Evolutionary conservation across 2,113 vertebrate genomes (phyloP).

Genomic region (Macroglossus sobrinus): DNA sequence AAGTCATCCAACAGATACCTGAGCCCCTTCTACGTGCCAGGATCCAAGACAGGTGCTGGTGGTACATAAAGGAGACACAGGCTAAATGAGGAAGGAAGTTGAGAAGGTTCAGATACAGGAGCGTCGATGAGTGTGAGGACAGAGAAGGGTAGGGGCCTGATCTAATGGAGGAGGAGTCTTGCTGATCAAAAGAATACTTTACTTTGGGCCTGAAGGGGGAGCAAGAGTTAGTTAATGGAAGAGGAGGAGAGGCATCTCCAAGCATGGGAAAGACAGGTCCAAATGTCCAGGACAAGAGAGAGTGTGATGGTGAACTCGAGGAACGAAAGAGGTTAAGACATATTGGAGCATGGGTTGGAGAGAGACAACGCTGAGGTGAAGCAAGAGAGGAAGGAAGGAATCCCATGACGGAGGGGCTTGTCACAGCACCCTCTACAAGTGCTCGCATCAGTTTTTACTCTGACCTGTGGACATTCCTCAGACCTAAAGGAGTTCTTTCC

Average conservation of each 20-base stretch:
- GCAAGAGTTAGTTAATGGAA: background rate
- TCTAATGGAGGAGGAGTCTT: background rate
- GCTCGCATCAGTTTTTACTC: background rate
- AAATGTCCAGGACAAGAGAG: background rate
- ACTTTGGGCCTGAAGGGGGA: background rate
- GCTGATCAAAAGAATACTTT: background rate
- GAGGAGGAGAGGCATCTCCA: background rate
- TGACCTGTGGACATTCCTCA: background rate
- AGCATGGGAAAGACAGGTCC: background rate
- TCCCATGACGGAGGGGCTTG: no score
- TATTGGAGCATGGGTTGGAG: background rate
- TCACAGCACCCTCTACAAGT: background rate
- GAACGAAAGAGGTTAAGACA: background rate
- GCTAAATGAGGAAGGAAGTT: no score
- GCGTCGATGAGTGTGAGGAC: rapidly evolving
- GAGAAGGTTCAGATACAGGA: background rate
- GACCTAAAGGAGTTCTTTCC: background rate
- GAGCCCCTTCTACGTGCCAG: background rate
- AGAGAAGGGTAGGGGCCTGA: background rate
- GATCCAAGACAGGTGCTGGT: background rate
- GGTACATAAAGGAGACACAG: background rate
- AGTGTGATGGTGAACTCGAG: background rate
- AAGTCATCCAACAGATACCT: background rate
- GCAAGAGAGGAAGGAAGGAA: background rate
- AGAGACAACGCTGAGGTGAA: background rate